Evolutionary conservation across 2,888 invertebrate genomes (phyloP).

Genomic region (Nipponacmea schrenckii): DNA sequence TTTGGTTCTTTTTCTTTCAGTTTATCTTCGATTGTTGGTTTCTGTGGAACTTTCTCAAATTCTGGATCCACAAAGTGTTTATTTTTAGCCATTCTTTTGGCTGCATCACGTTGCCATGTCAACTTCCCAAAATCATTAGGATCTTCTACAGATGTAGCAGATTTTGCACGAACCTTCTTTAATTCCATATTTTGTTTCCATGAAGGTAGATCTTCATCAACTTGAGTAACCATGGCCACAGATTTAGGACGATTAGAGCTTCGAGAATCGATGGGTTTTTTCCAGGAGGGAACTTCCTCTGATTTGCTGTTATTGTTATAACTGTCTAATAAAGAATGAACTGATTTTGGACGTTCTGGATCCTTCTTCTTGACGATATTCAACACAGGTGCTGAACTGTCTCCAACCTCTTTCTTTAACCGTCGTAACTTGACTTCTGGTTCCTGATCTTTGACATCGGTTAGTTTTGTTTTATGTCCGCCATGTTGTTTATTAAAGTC

Average conservation of each 20-base stretch:
- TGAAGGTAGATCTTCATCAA: conserved; percentile 34
- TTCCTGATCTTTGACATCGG: neutral
- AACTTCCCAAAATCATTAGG: conserved; percentile 24
- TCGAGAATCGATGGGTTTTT: conserved; percentile 5
- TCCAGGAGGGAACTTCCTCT: conserved; percentile 16
- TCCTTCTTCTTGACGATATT: conserved; percentile 1
- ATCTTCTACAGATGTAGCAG: conserved; percentile 21
- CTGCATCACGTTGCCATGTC: conserved; percentile 59
- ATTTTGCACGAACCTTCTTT: conserved; percentile 23
- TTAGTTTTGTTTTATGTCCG: neutral
- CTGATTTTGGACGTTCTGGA: conserved; percentile 12
- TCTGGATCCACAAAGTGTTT: conserved; percentile 53
- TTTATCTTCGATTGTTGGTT: conserved; percentile 5
- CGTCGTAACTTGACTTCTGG: neutral
- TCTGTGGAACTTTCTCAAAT: conserved; percentile 23
- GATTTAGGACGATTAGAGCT: conserved; percentile 8
- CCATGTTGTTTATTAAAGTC: neutral
- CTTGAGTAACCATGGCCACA: neutral
- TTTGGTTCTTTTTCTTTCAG: neutral
- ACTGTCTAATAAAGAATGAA: conserved; percentile 6
- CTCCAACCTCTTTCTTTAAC: neutral
- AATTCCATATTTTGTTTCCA: conserved; percentile 42
- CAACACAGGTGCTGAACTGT: neutral
- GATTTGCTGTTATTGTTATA: conserved; percentile 8
- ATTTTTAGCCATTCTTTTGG: conserved; percentile 47